Percentiles rank a stretch among this genome's conserved stretches.
These are phyloP conservation scores for Ditylenchus dipsaci DNA, from an alignment of 1,140 invertebrate genomes.

Conservation along the genomic window DNA sequence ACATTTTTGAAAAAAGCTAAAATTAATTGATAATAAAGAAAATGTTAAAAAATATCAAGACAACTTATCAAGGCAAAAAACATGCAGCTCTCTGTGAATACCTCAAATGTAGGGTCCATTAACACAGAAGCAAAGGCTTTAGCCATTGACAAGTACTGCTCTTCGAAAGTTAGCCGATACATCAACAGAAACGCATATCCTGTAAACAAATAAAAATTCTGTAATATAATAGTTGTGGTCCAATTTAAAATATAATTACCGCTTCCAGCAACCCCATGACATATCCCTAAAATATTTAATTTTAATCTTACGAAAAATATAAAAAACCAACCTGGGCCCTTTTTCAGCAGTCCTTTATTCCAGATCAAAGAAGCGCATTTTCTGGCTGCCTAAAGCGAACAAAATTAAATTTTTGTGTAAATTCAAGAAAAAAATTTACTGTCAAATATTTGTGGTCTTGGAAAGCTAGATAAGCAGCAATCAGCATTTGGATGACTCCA, in stretches of 20 bases:
- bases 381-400: slow-evolving; percentile 15
- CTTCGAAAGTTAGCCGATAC: slow-evolving; percentile 68
- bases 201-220: no score
- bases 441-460: slow-evolving; percentile 71
- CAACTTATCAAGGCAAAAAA: no score
- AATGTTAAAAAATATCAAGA: no score
- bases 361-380: slow-evolving; percentile 41
- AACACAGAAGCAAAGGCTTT: slow-evolving; percentile 75
- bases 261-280: slow-evolving; percentile 86
- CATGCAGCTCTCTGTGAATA: no score
- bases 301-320: background rate
- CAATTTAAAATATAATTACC: no score
- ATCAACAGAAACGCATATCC: slow-evolving; percentile 73
- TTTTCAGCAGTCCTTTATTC: slow-evolving; percentile 25
- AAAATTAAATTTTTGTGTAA: background rate
- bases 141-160: slow-evolving; percentile 71
- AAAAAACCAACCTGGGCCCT: slow-evolving; percentile 9
- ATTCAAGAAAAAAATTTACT: slow-evolving; percentile 8
- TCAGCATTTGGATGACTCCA: slow-evolving; percentile 66
- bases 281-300: slow-evolving; percentile 65
- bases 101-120: slow-evolving; percentile 55
- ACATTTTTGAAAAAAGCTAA: no score
- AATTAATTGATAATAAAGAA: no score
- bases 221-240: no score
- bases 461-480: slow-evolving; percentile 72